Conservation (phyloP, 2,113 vertebrate genomes). For the Cyanistes caeruleus region DNA sequence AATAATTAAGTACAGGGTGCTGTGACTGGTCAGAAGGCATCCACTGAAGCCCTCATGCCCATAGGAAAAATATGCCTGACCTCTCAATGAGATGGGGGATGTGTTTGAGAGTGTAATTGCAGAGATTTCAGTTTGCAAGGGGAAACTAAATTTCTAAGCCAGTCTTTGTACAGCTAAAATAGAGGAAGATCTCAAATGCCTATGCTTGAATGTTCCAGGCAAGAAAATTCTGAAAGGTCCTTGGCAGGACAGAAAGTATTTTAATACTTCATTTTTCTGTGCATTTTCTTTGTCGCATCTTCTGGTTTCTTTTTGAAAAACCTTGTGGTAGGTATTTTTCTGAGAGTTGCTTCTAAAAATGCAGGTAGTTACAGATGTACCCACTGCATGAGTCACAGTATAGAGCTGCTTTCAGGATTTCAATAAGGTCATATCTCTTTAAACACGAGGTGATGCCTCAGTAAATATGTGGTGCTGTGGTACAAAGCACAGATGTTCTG, state of each 20-base stretch:
- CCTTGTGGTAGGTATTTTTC: background rate
- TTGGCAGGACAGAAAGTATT: background rate
- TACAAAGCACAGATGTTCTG: conserved; percentile 21
- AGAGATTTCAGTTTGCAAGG: background rate
- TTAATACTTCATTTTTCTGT: background rate
- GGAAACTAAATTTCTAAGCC: background rate
- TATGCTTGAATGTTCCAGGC: background rate
- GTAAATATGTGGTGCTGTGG: background rate
- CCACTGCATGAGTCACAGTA: background rate
- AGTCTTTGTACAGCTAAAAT: background rate
- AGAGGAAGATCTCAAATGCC: background rate
- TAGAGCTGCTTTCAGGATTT: background rate
- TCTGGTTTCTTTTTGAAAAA: background rate
- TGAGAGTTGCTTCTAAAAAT: background rate
- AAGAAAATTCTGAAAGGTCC: background rate
- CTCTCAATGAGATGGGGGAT: background rate
- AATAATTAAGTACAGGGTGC: background rate
- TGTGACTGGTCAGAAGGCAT: background rate
- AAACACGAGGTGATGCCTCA: background rate
- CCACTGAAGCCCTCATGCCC: background rate
- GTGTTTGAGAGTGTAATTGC: background rate
- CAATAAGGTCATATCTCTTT: background rate
- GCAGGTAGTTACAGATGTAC: background rate
- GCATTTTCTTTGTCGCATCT: background rate
- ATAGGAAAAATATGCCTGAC: background rate